Percentiles rank a stretch among this genome's conserved stretches.
Evolutionary conservation across 2,797 vertebrate species (phyloP).

Genomic region (Megaceryle alcyon): DNA sequence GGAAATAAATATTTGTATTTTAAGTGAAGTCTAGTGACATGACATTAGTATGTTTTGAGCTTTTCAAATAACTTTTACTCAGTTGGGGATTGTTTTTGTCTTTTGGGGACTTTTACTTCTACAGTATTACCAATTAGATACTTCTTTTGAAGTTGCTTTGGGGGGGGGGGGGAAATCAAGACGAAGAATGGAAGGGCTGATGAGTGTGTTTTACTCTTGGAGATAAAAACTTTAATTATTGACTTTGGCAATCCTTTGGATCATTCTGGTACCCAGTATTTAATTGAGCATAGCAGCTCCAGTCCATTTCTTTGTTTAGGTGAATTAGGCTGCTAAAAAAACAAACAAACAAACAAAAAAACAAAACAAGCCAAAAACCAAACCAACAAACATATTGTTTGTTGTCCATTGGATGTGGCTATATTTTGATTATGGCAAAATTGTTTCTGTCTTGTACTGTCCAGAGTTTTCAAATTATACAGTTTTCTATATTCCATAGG

Average conservation of each 20-base stretch:
- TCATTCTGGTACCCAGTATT: not conserved
- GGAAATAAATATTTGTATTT: not conserved
- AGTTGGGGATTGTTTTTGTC: not conserved
- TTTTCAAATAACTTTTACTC: not conserved
- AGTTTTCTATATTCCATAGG: rapidly evolving
- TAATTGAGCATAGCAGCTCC: not conserved
- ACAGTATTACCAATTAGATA: not conserved
- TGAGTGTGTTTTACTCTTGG: not conserved
- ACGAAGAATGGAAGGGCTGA: not conserved
- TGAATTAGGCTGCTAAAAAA: not conserved
- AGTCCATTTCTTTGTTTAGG: not conserved
- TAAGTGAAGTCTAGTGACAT: not conserved
- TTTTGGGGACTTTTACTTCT: not conserved
- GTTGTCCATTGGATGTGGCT: not conserved
- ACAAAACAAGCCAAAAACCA: no score
- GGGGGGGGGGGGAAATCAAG: not conserved
- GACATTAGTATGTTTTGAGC: not conserved
- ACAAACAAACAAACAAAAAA: not conserved
- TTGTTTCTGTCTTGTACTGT: not conserved
- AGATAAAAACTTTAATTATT: not conserved
- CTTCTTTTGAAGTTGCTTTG: not conserved
- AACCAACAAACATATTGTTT: not conserved
- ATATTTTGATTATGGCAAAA: not conserved
- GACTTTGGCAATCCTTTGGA: not conserved
- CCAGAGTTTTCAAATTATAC: not conserved